Base-by-base conservation (phyloP, 2,888 invertebrate genomes). In the Opisthograptis luteolata region DNA sequence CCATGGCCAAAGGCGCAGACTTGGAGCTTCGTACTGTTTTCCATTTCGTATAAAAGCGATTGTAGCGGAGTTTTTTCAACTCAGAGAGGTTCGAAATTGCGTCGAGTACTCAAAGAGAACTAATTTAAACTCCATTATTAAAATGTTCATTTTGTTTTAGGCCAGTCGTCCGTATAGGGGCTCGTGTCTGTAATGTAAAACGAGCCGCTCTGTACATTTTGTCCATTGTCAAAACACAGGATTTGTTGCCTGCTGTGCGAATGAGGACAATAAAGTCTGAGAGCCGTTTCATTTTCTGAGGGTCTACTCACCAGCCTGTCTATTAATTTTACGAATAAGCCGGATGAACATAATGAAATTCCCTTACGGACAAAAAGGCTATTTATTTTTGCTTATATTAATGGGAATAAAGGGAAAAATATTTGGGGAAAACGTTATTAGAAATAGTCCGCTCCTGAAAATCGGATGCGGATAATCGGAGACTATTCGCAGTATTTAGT, bases 101-200 rank as follows among this genome's bases (percentile, higher is more conserved):
- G 58, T 52, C 46, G 61, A 58, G 51, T 62, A 55, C 57, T 74
- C 78, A 80, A 78, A 80, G 73, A 60, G 72, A 76, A 75, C 70
- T 72, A 75, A 77, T 81, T 82, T 73, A 74, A 79, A 72, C 68
- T 75, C 67, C 66, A 62, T 73, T 74, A 81, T 81, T 80, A 79
- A 81, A 82, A 70, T 68, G 70, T 68, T 71, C 72, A 68, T 73
- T 79, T 73, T 76, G 67, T 79, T 71, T 69, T 62, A 64, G 64
- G 64, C 62, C 60, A 62, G 71, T 71, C 70, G 68, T 49, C 58
- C 47, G 64, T 65, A 71, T 71, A 64, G 68, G 63, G 62, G 64
- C 68, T 42, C 22, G 64, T 63, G 57, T 66, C 50, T 45, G 65
- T 70, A 75, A 73, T 74, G 68, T 67, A 70, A 73, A 75, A 68